Conservation (phyloP, 2,797 vertebrate species). For the Apogon talboti region DNA sequence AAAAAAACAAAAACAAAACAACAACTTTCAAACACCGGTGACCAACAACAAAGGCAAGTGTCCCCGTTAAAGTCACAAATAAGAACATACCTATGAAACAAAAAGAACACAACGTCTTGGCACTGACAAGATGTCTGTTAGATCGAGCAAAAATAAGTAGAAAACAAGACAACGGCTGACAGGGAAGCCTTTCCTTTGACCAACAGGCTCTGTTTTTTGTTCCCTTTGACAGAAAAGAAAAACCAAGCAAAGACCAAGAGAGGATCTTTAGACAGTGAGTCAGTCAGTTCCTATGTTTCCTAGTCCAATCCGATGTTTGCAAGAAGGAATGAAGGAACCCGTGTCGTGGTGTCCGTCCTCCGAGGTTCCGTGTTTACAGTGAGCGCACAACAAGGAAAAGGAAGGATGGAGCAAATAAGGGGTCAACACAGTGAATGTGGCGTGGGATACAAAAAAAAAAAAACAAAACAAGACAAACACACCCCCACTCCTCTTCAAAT, state of each 20-base stretch:
- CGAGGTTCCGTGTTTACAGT: conserved; percentile 60
- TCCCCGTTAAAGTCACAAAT: conserved; percentile 64
- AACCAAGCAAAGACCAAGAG: conserved; percentile 49
- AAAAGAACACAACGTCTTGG: conserved; percentile 78
- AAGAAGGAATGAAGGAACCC: conserved; percentile 60
- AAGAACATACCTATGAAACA: conserved; percentile 57
- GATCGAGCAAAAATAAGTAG: conserved; percentile 56
- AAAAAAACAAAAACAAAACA: conserved; percentile 13
- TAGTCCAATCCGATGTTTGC: conserved; percentile 37
- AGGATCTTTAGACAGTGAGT: conserved; percentile 60
- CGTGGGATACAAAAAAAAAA: conserved; percentile 31
- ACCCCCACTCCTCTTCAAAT: conserved; percentile 52
- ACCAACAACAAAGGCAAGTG: conserved; percentile 68
- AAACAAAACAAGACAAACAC: conserved; percentile 44
- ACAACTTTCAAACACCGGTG: conserved; percentile 52
- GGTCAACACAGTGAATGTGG: conserved; percentile 31
- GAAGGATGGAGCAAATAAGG: conserved; percentile 22
- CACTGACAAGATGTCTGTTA: conserved; percentile 79
- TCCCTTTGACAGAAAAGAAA: conserved; percentile 74
- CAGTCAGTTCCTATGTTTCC: conserved; percentile 58
- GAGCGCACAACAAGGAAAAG: conserved; percentile 27
- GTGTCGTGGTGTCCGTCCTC: conserved; percentile 43
- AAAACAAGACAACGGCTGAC: conserved; percentile 41
- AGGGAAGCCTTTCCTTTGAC: conserved; percentile 60
- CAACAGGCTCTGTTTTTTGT: conserved; percentile 65